Evolutionary conservation across 2,113 vertebrate genomes (phyloP), one percentile per base, ranked within the genome.

Genomic region (Tachycineta bicolor): DNA sequence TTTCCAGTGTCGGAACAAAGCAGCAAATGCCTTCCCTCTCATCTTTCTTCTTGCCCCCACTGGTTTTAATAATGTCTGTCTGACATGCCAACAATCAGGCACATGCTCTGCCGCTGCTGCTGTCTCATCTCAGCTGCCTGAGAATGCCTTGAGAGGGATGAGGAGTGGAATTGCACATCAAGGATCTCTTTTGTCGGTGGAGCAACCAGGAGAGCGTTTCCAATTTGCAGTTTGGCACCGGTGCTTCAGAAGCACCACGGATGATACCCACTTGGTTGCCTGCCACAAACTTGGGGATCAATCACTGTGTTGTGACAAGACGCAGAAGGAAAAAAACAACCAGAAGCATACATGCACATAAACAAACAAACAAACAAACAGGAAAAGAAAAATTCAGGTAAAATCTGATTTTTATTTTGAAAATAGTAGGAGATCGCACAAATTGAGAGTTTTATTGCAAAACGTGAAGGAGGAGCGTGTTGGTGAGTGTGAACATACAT

Each of bases 91-190:
- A 95, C 97, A 96, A 91, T 92, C 84, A 86, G 94, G 91, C 96
- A 94, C 93, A 88, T 94, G 95, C 90, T 94, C 90, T 67, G 81
- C 94, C 74, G 6, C 60, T 52, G 64, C 47, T 97, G 86, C 86
- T 90, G 95, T 85, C 93, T 97, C 96, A 84, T 97, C 97, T 97
- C 95, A 95, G 98, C 93, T 94, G 95, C 97, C 91, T 91, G 94
- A 89, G 95, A 91, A 96, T 39, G 89, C 86, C 89, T 97, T 75
- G 88, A 93, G 93, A 88, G 83, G 71, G 89, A 87, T 39, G 94
- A 94, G 91, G 95, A 88, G 94, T 91, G 88, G 92, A 97, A 95
- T 81, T 86, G 90, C 93, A 97, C 96, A 96, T 97, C 95, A 96
- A 96, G 97, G 63, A 41, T 75, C 71, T 94, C 82, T 87, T 97